These are phyloP conservation scores for Catharus minimus DNA, from an alignment of 2,113 vertebrate species.

Conservation along the genomic window DNA sequence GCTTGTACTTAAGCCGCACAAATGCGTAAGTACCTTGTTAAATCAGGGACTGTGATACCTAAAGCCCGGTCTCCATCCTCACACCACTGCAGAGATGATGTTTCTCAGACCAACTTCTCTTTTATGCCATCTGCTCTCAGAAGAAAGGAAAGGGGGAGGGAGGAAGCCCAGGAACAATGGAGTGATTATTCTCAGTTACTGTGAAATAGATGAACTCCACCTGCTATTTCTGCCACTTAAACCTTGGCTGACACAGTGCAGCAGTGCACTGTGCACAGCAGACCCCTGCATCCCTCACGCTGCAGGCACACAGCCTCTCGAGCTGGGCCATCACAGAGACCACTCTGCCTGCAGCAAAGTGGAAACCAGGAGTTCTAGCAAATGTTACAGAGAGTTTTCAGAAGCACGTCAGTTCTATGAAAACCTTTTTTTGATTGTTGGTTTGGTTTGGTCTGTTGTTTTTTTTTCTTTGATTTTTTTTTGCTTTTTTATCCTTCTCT, in stretches of 20 bases:
- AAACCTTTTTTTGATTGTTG: not conserved
- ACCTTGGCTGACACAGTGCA: conserved; percentile 22
- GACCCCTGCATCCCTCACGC: not conserved
- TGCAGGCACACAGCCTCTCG: not conserved
- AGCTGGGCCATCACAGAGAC: not conserved
- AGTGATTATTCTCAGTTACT: conserved; percentile 58
- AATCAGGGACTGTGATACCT: not conserved
- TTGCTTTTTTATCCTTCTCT: not conserved
- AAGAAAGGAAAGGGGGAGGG: not conserved
- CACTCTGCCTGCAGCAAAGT: not conserved
- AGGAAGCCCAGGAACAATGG: conserved; percentile 38
- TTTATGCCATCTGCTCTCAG: conserved; percentile 19
- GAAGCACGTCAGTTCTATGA: not conserved
- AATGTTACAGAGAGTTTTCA: not conserved
- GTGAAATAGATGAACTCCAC: conserved; percentile 59
- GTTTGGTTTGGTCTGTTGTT: too few species aligned
- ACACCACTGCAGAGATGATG: not conserved
- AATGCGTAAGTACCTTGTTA: not conserved
- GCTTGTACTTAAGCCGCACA: conserved; percentile 12
- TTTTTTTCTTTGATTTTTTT: not conserved
- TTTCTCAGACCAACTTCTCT: conserved; percentile 21
- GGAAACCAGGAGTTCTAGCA: not conserved
- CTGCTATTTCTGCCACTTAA: conserved; percentile 57
- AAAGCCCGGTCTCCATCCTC: not conserved
- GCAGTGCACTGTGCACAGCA: not conserved